A percentile compares a stretch with the other conserved stretches of the same genome.
phyloP scores from a whole-genome alignment of 37 sponge, comb jelly and placozoan species.

The Halichondria panicea region DNA sequence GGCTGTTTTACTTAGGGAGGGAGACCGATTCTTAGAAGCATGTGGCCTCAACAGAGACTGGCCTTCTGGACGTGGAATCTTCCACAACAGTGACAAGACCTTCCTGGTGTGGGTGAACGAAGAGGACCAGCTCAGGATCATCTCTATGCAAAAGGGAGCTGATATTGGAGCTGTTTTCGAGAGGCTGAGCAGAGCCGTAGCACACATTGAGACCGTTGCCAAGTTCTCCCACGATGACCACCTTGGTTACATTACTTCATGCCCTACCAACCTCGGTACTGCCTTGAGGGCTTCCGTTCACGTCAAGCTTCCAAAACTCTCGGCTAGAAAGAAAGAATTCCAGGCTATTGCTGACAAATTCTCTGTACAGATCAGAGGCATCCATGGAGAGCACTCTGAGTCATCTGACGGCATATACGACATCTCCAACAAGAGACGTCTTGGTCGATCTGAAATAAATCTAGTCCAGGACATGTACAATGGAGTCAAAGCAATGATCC shows the following conservation, averaged over 20 bases:
- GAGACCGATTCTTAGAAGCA: conserved; percentile 57
- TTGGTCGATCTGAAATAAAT: conserved; percentile 88
- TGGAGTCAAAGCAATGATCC: conserved; percentile 78
- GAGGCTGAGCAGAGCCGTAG: conserved; percentile 44
- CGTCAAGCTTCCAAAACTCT: conserved; percentile 80
- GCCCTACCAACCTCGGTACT: conserved; percentile 93
- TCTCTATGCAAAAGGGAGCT: conserved; percentile 92
- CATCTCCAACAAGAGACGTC: conserved; percentile 79
- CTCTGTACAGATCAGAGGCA: conserved; percentile 79
- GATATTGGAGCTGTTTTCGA: conserved; percentile 74
- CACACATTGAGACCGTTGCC: conserved; percentile 61
- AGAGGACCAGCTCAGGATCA: conserved; percentile 92
- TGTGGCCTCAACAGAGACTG: conserved; percentile 82
- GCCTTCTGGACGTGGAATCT: conserved; percentile 85
- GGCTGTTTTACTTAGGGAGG: no score
- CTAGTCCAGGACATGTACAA: conserved; percentile 74
- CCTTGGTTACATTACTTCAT: conserved; percentile 83
- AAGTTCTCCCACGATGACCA: conserved; percentile 78
- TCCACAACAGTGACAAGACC: conserved; percentile 67
- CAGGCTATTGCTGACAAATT: conserved; percentile 56
- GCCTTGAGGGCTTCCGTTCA: conserved; percentile 80
- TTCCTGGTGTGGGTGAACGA: conserved; percentile 92
- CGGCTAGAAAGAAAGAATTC: conserved; percentile 50
- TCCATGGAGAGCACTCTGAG: conserved; percentile 76
- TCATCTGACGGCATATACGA: conserved; percentile 77